These are phyloP conservation scores for Drosophila cognata DNA, from an alignment of 2,888 invertebrate genomes.

Conservation along the genomic window DNA sequence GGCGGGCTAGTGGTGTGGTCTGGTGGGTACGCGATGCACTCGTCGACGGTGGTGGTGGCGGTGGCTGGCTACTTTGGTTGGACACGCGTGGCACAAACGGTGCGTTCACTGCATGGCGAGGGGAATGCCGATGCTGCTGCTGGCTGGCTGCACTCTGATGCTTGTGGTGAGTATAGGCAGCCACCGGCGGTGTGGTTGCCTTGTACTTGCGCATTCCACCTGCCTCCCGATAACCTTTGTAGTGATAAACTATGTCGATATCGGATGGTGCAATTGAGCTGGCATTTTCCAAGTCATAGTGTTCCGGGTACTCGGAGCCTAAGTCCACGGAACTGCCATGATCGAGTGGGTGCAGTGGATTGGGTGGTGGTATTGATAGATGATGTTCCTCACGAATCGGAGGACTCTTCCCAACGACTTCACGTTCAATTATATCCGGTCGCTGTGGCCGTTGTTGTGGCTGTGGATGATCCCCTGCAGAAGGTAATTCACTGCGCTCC, in stretches of 20 bases:
- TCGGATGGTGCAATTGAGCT: conserved; percentile 99
- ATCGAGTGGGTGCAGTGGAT: conserved; percentile 91
- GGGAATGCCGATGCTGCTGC: conserved; percentile 92
- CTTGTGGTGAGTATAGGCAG: conserved; percentile 91
- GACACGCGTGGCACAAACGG: conserved; percentile 91
- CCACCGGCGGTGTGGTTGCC: conserved; percentile 92
- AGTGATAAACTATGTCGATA: conserved; percentile 98
- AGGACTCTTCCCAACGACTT: conserved; percentile 93
- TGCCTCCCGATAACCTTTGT: conserved; percentile 96
- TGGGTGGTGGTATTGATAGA: conserved; percentile 91
- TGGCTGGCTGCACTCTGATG: conserved; percentile 88
- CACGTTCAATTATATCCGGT: conserved; percentile 97
- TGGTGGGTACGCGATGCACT: conserved; percentile 91
- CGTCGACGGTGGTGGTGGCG: conserved; percentile 87
- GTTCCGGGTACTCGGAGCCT: conserved; percentile 93
- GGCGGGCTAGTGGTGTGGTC: conserved; percentile 94
- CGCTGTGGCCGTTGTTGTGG: conserved; percentile 91
- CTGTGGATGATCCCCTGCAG: conserved; percentile 87
- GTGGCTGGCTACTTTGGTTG: conserved; percentile 89
- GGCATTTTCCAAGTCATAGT: conserved; percentile 98
- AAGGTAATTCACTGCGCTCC: conserved; percentile 91
- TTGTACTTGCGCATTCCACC: conserved; percentile 94
- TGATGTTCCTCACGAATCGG: conserved; percentile 92
- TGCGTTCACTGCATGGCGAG: conserved; percentile 87
- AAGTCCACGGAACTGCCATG: conserved; percentile 90